Evolutionary conservation across 1,140 invertebrate genomes (phyloP), one percentile per base, ranked within the genome.

Genomic region (Propsilocerus akamusi): DNA sequence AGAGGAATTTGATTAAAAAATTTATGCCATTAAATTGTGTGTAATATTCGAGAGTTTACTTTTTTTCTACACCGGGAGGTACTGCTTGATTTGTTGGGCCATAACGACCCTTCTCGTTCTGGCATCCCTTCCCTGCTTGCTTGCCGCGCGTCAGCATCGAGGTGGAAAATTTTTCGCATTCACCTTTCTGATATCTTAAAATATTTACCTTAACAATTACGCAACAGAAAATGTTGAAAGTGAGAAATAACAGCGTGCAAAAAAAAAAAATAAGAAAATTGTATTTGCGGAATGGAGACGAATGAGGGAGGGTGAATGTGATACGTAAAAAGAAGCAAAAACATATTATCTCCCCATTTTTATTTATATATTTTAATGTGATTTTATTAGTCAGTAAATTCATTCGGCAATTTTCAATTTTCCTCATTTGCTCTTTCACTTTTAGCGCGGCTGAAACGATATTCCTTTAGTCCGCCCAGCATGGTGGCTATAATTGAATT

Each of bases 101-200:
- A 41, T 41, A 41, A 41, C 28, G n/a, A 11, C 28, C 28, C 28
- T 30, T n/a, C 6, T 30, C 28, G n/a, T 30, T 30, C n/a, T 41
- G 22, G 14, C 32, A 37, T 37, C 20, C 32, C 14, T 30, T 7
- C 7, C 11, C 22, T 41, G 34, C 17, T 41, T 41, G 5, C 14
- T 14, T 37, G 2, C 34, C 22, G 14, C 14, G 5, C 14, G 17
- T 41, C 17, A 20, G 34, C 34, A 8, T 41, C 34, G n/a, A 41
- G 4, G 28, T 4, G 28, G 14, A 30, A 76, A 37, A 5, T 37
- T 6, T 37, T 37, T 41, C 34, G 12, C 34, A 20, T 41, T 41
- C 34, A 41, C 34, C 34, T 41, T n/a, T n/a, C n/a, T 41, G 34
- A 41, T 41, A 41, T 41, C 34, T 17, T 41, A 41, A 41, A 41